Percentiles rank a stretch among this genome's conserved stretches.
Evolutionary conservation across 1,140 invertebrate genomes (phyloP).

Genomic region (Eueides isabella): DNA sequence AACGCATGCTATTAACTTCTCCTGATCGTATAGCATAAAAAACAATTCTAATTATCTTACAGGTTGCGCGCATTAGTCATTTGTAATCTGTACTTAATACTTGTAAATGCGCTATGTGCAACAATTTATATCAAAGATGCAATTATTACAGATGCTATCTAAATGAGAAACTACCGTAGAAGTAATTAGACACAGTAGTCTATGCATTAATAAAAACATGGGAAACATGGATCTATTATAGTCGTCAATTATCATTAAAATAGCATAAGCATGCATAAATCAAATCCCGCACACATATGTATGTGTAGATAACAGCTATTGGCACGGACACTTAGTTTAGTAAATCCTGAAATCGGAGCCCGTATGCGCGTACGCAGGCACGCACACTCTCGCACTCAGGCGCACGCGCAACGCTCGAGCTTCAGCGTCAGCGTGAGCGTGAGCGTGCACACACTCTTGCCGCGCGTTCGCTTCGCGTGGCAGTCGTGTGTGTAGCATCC

Average conservation of each 20-base stretch:
- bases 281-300: conserved; percentile 48
- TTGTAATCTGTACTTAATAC: conserved; percentile 24
- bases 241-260: conserved; percentile 47
- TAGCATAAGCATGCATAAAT: conserved; percentile 51
- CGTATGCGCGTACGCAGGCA: conserved; percentile 25
- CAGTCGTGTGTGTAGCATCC: conserved; percentile 73
- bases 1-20: conserved; percentile 1
- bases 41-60: conserved; percentile 7
- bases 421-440: conserved; percentile 26
- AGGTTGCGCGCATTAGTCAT: conserved; percentile 12
- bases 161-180: conserved; percentile 37
- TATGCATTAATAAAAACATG: conserved; percentile 30
- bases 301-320: conserved; percentile 41
- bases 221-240: conserved; percentile 30
- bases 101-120: conserved; percentile 16
- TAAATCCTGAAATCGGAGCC: conserved; percentile 49
- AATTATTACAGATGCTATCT: conserved; percentile 39
- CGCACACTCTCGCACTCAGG: conserved; percentile 31
- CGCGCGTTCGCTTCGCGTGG: conserved; percentile 72
- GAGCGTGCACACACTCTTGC: conserved; percentile 54
- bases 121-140: conserved; percentile 31
- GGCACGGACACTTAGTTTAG: conserved; percentile 50
- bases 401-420: conserved; percentile 38
- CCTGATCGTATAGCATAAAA: not conserved
- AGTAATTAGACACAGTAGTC: conserved; percentile 25